phyloP scores from a whole-genome alignment of 2,113 vertebrate genomes.

The Ictidomys tridecemlineatus region DNA sequence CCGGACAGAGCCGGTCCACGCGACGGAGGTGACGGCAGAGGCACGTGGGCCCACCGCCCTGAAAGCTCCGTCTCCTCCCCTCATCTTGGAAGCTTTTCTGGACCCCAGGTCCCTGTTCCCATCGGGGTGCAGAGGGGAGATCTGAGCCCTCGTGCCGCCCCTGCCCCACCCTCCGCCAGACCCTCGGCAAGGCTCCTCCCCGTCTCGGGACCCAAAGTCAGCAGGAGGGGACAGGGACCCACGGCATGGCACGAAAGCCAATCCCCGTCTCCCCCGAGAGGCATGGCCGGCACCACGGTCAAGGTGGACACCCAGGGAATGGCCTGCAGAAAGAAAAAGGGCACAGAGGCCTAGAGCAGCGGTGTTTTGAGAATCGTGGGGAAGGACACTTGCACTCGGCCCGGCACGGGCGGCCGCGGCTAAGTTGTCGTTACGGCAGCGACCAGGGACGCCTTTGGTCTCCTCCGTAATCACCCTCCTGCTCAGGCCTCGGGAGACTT shows the following conservation, averaged over 20 bases:
- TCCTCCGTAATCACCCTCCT: not conserved
- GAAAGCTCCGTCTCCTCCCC: not conserved
- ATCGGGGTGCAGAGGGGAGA: not conserved
- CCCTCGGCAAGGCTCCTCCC: not conserved
- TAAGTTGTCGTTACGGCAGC: not conserved
- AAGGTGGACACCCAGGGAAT: not conserved
- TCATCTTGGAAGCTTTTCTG: not conserved
- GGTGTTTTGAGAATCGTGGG: not conserved
- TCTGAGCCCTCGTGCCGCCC: not conserved
- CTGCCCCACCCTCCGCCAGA: not conserved
- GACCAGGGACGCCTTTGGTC: not conserved
- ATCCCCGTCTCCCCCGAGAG: not conserved
- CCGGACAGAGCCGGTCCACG: too few species aligned
- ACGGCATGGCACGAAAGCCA: accelerated
- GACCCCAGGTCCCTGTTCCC: not conserved
- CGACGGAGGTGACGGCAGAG: not conserved
- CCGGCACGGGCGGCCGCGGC: too few species aligned
- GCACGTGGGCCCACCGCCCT: not conserved
- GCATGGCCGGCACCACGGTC: not conserved
- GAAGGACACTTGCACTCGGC: too few species aligned
- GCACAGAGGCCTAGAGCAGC: not conserved
- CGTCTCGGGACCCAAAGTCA: not conserved
- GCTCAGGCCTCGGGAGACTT: not conserved
- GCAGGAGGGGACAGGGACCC: not conserved
- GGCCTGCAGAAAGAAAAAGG: not conserved